Percentiles rank a stretch among this genome's conserved stretches.
These are phyloP conservation scores for Brachionus asplanchnoidis DNA, from an alignment of 1,140 invertebrate genomes.

Conservation along the genomic window DNA sequence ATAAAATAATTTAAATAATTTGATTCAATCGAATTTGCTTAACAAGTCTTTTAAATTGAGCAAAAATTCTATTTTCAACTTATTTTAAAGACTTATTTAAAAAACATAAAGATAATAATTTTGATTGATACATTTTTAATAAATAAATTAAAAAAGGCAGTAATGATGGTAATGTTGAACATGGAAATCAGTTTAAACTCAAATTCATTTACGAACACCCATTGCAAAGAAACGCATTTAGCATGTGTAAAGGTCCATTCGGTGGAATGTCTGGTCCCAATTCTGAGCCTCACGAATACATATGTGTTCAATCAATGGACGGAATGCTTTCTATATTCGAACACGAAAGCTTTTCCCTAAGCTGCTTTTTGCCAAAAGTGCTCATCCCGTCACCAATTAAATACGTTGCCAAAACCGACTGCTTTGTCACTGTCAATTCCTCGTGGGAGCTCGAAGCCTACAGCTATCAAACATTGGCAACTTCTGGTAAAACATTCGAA, in stretches of 20 bases:
- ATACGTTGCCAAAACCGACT: constrained; percentile 72
- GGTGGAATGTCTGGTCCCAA: constrained; percentile 64
- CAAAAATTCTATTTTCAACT: no score
- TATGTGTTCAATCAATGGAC: constrained; percentile 79
- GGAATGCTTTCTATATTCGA: constrained; percentile 77
- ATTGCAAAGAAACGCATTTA: constrained; percentile 59
- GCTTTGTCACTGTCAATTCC: constrained; percentile 70
- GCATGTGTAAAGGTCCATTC: constrained; percentile 72
- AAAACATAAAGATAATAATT: no score
- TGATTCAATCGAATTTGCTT: no score
- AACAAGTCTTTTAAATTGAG: no score
- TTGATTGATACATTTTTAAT: no score
- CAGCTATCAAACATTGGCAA: constrained; percentile 58
- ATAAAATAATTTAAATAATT: no score
- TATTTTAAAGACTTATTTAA: no score
- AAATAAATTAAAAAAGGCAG: neutral
- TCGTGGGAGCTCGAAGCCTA: constrained; percentile 72
- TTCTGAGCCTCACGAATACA: constrained; percentile 66
- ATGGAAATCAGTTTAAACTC: constrained; percentile 57
- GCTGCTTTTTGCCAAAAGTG: constrained; percentile 67
- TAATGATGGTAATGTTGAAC: constrained; percentile 52
- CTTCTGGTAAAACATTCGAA: constrained; percentile 46
- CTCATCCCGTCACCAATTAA: constrained; percentile 71
- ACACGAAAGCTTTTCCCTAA: constrained; percentile 75
- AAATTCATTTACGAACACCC: constrained; percentile 58